These are phyloP conservation scores for Meiosimyza decipiens DNA, from an alignment of 2,888 invertebrate genomes.

Conservation along the genomic window DNA sequence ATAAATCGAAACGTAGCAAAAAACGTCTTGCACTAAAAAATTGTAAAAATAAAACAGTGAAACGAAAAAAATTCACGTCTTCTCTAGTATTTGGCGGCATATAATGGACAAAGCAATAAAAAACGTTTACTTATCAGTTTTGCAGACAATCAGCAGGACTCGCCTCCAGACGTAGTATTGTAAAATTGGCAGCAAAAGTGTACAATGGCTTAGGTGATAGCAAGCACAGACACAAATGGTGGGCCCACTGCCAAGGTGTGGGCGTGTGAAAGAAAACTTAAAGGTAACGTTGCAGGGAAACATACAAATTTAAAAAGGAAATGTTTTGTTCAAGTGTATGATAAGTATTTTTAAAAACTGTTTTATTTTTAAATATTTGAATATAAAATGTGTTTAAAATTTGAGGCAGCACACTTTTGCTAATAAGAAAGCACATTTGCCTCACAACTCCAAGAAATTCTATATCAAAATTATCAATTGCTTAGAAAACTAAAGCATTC, in stretches of 20 bases:
- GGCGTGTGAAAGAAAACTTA: not conserved
- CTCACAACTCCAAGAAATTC: too few species aligned
- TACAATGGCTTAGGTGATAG: not conserved
- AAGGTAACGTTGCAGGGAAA: not conserved
- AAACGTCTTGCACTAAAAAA: not conserved
- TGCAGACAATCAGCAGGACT: conserved; percentile 22
- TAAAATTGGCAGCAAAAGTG: conserved; percentile 21
- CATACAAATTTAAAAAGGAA: not conserved
- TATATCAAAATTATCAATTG: too few species aligned
- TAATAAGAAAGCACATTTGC: too few species aligned
- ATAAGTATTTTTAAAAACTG: not conserved
- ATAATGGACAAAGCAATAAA: not conserved
- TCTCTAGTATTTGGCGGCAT: not conserved
- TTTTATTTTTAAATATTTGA: too few species aligned
- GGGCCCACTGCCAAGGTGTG: not conserved
- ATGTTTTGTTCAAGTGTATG: not conserved
- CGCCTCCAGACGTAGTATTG: conserved; percentile 14
- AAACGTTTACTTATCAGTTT: conserved; percentile 22
- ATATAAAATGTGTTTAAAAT: too few species aligned
- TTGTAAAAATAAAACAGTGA: not conserved
- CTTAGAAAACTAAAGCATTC: too few species aligned
- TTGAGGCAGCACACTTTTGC: too few species aligned
- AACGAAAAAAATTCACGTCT: too few species aligned
- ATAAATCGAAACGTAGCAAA: not conserved
- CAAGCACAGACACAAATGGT: too few species aligned